A percentile compares a stretch with the other conserved stretches of the same genome.
Evolutionary conservation across 2,113 vertebrate genomes (phyloP).

Genomic region (Dinomys branickii): DNA sequence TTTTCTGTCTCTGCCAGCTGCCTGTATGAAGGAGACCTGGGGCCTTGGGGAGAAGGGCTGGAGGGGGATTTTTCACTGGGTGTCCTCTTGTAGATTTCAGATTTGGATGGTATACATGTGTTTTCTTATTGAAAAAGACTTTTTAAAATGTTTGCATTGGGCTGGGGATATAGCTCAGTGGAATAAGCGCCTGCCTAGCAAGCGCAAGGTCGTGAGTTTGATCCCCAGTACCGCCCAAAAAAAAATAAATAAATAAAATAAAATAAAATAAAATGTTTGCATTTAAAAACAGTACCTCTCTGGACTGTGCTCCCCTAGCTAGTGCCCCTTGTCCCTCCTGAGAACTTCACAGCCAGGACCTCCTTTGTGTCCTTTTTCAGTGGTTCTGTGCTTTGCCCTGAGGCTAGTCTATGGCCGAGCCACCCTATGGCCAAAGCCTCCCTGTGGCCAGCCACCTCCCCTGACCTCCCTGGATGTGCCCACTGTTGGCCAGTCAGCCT

Average conservation of each 20-base stretch:
- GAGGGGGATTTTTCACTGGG: neutral
- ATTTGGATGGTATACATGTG: neutral
- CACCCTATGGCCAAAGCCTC: neutral
- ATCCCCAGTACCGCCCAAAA: too few relatives aligned
- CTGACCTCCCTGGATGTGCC: neutral
- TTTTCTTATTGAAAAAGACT: neutral
- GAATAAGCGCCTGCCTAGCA: too few relatives aligned
- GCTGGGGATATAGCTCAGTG: too few relatives aligned
- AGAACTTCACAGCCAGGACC: neutral
- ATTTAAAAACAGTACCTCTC: neutral
- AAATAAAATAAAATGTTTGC: conserved; percentile 19
- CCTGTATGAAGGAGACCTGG: neutral
- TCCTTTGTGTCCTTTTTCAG: neutral
- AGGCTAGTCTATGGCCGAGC: neutral
- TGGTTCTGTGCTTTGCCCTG: neutral
- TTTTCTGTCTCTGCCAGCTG: neutral
- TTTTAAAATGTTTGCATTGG: neutral
- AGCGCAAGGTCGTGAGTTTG: too few relatives aligned
- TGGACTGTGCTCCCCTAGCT: neutral
- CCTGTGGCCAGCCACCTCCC: neutral
- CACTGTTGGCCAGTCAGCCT: neutral
- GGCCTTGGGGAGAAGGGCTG: rapidly evolving
- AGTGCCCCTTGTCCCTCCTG: neutral
- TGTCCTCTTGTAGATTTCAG: neutral
- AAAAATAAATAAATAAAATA: too few relatives aligned